Conservation (phyloP, 1,140 invertebrate species). For the Frieseomelitta varia region DNA sequence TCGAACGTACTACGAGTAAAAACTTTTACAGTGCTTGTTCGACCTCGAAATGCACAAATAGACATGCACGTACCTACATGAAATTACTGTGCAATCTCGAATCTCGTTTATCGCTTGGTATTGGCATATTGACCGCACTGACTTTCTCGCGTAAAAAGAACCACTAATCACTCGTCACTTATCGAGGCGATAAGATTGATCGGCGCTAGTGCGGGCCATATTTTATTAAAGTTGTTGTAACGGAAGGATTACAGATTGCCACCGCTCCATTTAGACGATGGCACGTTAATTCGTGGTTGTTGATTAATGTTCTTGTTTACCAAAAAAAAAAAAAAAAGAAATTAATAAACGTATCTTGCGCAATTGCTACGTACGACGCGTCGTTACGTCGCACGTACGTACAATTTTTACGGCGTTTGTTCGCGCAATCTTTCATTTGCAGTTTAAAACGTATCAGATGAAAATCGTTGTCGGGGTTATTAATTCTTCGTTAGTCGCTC, state of each 20-base stretch:
- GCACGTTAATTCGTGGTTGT: neutral
- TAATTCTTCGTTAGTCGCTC: neutral
- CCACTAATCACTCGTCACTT: neutral
- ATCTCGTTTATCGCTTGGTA: neutral
- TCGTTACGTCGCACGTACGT: too few relatives aligned
- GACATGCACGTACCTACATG: too few relatives aligned
- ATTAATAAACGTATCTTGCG: neutral
- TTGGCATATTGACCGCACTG: neutral
- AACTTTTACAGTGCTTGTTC: neutral
- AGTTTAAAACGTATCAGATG: neutral
- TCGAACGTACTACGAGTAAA: too few relatives aligned
- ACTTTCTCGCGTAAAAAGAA: neutral
- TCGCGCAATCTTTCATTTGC: neutral
- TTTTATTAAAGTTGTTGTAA: conserved; percentile 3
- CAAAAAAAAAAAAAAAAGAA: neutral
- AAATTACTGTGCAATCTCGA: neutral
- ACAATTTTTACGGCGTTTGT: too few relatives aligned
- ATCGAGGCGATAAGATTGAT: conserved; percentile 16
- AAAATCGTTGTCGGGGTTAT: neutral
- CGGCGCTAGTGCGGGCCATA: neutral
- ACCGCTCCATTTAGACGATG: neutral
- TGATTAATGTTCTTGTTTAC: neutral
- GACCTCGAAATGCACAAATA: too few relatives aligned
- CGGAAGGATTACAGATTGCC: neutral
- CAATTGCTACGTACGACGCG: neutral